Conservation (phyloP, 2,888 invertebrate species). For the Diadegma fenestrale region DNA sequence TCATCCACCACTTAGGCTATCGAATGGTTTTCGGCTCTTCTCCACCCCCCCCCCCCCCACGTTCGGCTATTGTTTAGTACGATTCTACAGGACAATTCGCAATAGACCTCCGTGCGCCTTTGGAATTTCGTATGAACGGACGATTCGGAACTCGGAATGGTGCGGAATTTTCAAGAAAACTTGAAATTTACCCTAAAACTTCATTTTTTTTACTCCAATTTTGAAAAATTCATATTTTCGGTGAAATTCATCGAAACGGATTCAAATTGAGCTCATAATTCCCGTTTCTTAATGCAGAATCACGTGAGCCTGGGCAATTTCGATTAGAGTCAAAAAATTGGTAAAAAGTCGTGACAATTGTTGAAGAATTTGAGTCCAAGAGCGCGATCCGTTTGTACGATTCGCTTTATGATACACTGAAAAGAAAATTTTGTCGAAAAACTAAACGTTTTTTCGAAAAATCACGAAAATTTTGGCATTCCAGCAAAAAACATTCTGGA, state of each 20-base stretch:
- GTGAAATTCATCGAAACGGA: too few species aligned
- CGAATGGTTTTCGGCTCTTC: slow-evolving; percentile 2
- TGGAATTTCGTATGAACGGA: not conserved
- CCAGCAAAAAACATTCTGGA: too few species aligned
- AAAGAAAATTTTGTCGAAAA: too few species aligned
- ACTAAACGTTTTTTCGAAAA: too few species aligned
- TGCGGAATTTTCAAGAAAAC: not conserved
- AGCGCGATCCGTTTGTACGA: not conserved
- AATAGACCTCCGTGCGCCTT: not conserved
- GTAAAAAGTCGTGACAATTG: not conserved
- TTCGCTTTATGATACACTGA: not conserved
- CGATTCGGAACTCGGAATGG: not conserved
- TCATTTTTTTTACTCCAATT: too few species aligned
- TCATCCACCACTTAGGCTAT: not conserved
- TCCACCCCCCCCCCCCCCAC: not conserved
- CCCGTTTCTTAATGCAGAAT: too few species aligned
- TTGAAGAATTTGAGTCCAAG: not conserved
- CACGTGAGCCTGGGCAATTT: too few species aligned
- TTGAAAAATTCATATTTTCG: too few species aligned
- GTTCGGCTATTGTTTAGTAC: not conserved
- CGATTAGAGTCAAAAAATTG: too few species aligned
- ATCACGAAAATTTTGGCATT: too few species aligned
- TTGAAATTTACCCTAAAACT: too few species aligned
- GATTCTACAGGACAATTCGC: not conserved
- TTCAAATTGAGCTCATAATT: too few species aligned